phyloP scores from a whole-genome alignment of 37 sponge, comb jelly and placozoan species.

The Halichondria panicea region DNA sequence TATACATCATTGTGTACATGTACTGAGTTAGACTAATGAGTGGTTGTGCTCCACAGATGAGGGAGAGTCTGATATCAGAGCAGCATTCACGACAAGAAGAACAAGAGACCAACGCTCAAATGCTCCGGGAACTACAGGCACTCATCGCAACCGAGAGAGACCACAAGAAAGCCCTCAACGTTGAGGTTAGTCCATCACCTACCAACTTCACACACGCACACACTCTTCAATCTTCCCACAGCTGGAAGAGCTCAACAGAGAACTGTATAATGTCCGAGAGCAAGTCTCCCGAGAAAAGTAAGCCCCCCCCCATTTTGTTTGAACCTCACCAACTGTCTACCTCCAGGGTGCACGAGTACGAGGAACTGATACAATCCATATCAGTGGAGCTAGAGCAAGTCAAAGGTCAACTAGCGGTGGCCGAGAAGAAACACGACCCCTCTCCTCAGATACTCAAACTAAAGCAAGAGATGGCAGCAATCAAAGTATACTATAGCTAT shows the following conservation, averaged over 20 bases:
- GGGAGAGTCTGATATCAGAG: slow-evolving; percentile 30
- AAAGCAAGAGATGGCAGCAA: slow-evolving; percentile 36
- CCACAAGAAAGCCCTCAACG: slow-evolving; percentile 19
- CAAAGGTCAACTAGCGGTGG: background rate
- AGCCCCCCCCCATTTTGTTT: background rate
- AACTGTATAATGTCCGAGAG: background rate
- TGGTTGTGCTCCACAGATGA: slow-evolving; percentile 6
- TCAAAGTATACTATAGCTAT: slow-evolving; percentile 35
- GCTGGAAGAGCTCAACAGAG: background rate
- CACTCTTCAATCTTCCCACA: background rate
- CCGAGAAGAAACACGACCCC: slow-evolving; percentile 29
- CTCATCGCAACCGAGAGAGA: slow-evolving; percentile 61
- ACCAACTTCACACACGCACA: background rate
- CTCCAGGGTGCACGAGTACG: slow-evolving; percentile 28
- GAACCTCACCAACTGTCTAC: background rate
- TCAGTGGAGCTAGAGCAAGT: slow-evolving; percentile 39
- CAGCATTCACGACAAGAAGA: slow-evolving; percentile 60
- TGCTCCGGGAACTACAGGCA: slow-evolving; percentile 79
- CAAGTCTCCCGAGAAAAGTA: background rate
- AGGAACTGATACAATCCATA: slow-evolving; percentile 27
- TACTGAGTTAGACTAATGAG: too few relatives aligned
- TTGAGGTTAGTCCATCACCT: slow-evolving; percentile 54
- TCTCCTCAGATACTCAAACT: slow-evolving; percentile 34
- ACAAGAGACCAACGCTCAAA: slow-evolving; percentile 63
- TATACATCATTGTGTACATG: background rate